phyloP scores from a whole-genome alignment of 2,113 vertebrate genomes.

The Chionodraco myersi region DNA sequence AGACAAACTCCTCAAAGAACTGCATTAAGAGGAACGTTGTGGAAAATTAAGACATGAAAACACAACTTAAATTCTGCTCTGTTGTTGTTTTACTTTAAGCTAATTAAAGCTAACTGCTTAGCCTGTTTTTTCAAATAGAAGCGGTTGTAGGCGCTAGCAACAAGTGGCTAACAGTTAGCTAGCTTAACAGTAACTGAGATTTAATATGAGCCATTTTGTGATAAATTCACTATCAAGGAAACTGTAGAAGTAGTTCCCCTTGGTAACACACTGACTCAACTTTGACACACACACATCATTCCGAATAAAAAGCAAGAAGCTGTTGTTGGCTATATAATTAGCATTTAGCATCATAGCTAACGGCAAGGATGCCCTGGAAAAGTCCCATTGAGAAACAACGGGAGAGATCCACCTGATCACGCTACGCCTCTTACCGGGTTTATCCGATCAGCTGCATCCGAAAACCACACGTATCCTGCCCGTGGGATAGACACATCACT shows the following conservation, averaged over 20 bases:
- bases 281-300: rapidly evolving
- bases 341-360: constrained; percentile 41
- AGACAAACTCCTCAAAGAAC: background rate
- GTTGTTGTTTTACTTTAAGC: background rate
- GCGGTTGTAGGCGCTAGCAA: constrained; percentile 45
- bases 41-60: background rate
- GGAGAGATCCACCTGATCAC: constrained; percentile 79
- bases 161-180: constrained; percentile 53
- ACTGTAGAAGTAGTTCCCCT: background rate
- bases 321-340: constrained; percentile 2
- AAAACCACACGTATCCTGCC: background rate
- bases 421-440: constrained; percentile 64
- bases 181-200: background rate
- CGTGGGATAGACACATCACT: background rate
- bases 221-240: background rate
- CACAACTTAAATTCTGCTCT: background rate
- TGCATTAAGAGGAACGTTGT: background rate
- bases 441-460: constrained; percentile 12
- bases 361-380: constrained; percentile 37
- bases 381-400: constrained; percentile 70
- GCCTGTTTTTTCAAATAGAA: constrained; percentile 31
- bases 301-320: background rate
- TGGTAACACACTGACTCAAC: background rate
- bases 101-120: constrained; percentile 15
- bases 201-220: background rate